These are phyloP conservation scores for Dasyurus viverrinus DNA, from an alignment of 2,113 vertebrate genomes.

Conservation along the genomic window DNA sequence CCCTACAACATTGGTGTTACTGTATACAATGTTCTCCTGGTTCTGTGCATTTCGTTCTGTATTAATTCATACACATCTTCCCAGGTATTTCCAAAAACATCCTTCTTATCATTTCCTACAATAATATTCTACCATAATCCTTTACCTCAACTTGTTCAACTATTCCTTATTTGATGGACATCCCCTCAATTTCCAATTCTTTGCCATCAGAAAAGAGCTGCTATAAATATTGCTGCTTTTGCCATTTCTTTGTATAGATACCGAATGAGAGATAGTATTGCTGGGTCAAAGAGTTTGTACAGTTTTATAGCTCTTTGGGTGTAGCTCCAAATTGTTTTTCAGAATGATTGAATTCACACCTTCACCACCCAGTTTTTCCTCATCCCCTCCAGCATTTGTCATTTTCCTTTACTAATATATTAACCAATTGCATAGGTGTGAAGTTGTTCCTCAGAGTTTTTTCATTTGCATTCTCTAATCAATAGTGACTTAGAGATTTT, in stretches of 20 bases:
- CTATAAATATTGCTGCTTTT: not conserved
- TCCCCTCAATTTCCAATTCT: not conserved
- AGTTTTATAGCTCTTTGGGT: not conserved
- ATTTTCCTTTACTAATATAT: no score
- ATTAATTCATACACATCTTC: not conserved
- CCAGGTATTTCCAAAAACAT: not conserved
- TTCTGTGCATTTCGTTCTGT: not conserved
- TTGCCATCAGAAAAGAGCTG: not conserved
- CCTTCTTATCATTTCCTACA: not conserved
- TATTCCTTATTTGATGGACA: not conserved
- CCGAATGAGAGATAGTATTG: not conserved
- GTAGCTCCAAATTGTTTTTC: not conserved
- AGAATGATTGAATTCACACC: not conserved
- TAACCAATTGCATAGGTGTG: no score
- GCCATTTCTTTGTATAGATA: not conserved
- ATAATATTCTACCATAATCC: not conserved
- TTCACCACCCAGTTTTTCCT: not conserved
- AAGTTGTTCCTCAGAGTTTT: no score
- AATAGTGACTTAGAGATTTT: no score
- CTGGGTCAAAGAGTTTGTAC: not conserved
- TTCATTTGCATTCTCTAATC: no score
- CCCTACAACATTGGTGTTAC: no score
- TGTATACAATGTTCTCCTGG: not conserved
- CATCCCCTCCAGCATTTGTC: no score
- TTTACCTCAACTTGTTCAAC: not conserved